Conservation (phyloP, 2,888 invertebrate genomes). For the Standfussiana lucernea region DNA sequence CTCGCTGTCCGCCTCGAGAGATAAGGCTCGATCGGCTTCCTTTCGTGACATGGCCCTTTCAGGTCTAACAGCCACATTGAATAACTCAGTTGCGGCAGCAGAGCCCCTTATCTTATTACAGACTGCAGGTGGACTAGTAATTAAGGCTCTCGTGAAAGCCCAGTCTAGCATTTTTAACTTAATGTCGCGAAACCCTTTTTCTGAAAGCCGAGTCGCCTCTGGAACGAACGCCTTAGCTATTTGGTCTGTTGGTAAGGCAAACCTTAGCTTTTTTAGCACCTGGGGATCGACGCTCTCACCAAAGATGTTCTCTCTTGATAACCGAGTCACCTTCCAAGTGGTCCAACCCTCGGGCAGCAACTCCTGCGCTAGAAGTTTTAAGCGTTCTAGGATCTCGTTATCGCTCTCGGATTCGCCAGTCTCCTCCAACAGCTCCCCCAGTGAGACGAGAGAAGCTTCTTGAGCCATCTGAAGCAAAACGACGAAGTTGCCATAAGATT, state of each 20-base stretch:
- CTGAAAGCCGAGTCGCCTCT: conserved; percentile 39
- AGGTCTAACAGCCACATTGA: conserved; percentile 33
- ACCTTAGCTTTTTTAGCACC: no score
- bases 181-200: conserved; percentile 40
- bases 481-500: no score
- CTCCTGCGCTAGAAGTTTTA: no score
- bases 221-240: conserved; percentile 43
- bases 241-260: conserved; percentile 47
- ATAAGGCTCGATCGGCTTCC: conserved; percentile 43
- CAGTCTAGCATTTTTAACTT: conserved; percentile 33
- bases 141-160: conserved; percentile 43
- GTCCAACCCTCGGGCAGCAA: no score
- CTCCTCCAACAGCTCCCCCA: no score
- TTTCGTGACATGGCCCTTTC: conserved; percentile 27
- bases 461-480: no score
- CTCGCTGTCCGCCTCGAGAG: conserved; percentile 1
- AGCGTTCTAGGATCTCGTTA: no score
- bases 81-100: conserved; percentile 42
- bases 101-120: conserved; percentile 47
- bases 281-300: no score
- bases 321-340: no score
- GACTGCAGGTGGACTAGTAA: conserved; percentile 45
- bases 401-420: no score
- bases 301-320: no score
- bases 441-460: no score